Percentiles rank a stretch among this genome's conserved stretches.
Conservation (phyloP, 2,888 invertebrate genomes). For the Matsumyia berberina region DNA sequence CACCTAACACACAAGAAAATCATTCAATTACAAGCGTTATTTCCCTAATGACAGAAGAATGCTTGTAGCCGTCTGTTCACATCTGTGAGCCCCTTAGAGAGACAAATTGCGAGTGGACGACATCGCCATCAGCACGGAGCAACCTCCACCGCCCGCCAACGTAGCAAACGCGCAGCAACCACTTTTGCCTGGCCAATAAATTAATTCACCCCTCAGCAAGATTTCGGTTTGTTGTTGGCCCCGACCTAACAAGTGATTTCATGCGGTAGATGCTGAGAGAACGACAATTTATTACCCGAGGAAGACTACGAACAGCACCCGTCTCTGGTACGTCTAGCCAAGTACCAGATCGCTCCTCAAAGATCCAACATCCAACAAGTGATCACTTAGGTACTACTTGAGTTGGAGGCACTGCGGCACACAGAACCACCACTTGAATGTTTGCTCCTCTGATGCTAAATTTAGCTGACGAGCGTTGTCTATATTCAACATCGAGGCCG, state of each 20-base stretch:
- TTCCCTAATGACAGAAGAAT: slow-evolving; percentile 62
- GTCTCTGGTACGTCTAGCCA: slow-evolving; percentile 37
- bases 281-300: slow-evolving; percentile 19
- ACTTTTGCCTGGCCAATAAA: slow-evolving; percentile 59
- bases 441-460: slow-evolving; percentile 12
- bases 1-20: slow-evolving; percentile 35
- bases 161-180: slow-evolving; percentile 23
- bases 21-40: slow-evolving; percentile 66
- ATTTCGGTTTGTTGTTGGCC: slow-evolving; percentile 14
- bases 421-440: neutral
- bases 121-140: slow-evolving; percentile 27
- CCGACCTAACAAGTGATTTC: slow-evolving; percentile 16
- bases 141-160: neutral
- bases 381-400: neutral
- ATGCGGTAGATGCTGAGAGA: neutral
- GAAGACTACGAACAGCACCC: too few relatives aligned
- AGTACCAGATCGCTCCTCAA: slow-evolving; percentile 1
- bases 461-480: slow-evolving; percentile 16
- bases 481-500: slow-evolving; percentile 8
- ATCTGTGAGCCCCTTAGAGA: slow-evolving; percentile 44
- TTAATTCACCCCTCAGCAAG: slow-evolving; percentile 53
- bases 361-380: slow-evolving; percentile 19
- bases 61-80: slow-evolving; percentile 57
- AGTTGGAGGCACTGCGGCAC: neutral
- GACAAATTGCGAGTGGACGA: slow-evolving; percentile 56